Percentiles rank a stretch among this genome's conserved stretches.
Evolutionary conservation across 2,888 invertebrate genomes (phyloP).

Genomic region (Callyntrura guangdongensis): DNA sequence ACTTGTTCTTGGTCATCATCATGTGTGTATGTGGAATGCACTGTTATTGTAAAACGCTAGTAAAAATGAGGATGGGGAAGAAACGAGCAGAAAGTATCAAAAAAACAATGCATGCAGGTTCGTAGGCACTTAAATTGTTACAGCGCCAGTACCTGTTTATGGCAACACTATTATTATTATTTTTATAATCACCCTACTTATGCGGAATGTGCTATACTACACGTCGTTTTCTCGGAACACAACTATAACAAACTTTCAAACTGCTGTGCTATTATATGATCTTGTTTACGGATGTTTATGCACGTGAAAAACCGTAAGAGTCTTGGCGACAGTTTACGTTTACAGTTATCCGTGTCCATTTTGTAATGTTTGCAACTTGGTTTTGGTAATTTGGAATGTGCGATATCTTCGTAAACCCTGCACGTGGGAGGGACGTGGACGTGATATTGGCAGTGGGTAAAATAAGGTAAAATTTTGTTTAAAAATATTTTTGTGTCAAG

Average conservation of each 20-base stretch:
- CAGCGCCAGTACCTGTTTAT: not conserved
- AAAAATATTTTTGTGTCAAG: slow-evolving; percentile 26
- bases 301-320: not conserved
- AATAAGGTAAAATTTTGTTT: slow-evolving; percentile 4
- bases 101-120: not conserved
- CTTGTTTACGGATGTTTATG: not conserved
- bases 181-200: slow-evolving; percentile 30
- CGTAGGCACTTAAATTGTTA: too few relatives aligned
- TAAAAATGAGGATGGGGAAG: not conserved
- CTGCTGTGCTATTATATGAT: not conserved
- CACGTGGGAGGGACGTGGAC: slow-evolving; percentile 18
- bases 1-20: not conserved
- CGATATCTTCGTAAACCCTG: not conserved
- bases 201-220: not conserved
- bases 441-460: slow-evolving; percentile 23
- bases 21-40: not conserved
- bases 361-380: not conserved
- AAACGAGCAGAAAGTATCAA: not conserved
- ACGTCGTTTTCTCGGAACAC: slow-evolving; percentile 4
- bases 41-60: too few relatives aligned
- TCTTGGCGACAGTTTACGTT: slow-evolving; percentile 19
- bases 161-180: not conserved
- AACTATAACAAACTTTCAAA: slow-evolving; percentile 8
- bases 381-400: not conserved
- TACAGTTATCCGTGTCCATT: too few relatives aligned